Base-by-base conservation (phyloP, 92 coral and sea anemone genomes). In the Actinostola sp. region DNA sequence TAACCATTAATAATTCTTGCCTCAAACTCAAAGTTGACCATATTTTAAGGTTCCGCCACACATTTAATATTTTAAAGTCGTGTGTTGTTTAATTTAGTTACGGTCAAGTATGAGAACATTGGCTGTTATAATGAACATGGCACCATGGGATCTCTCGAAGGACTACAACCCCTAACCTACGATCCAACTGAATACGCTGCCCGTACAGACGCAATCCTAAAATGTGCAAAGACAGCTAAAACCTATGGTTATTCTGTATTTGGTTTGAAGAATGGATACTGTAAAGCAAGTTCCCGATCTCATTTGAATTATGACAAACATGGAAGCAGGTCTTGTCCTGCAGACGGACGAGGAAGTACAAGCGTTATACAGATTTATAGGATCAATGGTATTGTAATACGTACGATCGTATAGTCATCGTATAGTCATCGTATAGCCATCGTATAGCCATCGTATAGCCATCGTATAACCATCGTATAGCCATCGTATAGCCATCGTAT, bases 251-350 rank as follows among this genome's bases (percentile, higher is more conserved):
- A 14, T 27, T 1, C 50, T 6, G 75, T 70, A 19, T 70, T 70
- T 53, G 75, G 39, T n/a, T 15, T 70, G 7, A 70, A 36, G n/a
- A 53, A 70, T 26, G 75, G 75, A 6, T n/a, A 31, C 1, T 70
- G 75, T 31, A 43, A 45, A 32, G 36, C 63, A 4, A 15, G 17
- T 12, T 7, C 44, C 9, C 10, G n/a, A 1, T 24, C 63, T 17
- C 75, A 70, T 41, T 24, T 27, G 4, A 0, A 2, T 1, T 70
- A 70, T 29, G 7, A 31, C 2, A 17, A 5, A n/a, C n/a, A n/a
- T n/a, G n/a, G n/a, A n/a, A 46, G 1, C 21, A 4, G 39, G 39
- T 15, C 28, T 48, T 9, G 62, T 35, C 28, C 25, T 17, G 45
- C 46, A 32, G 32, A 70, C 34, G 75, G 75, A 25, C 8, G 34